Conservation (phyloP, 2,113 vertebrate species). For the Oreochromis niloticus region DNA sequence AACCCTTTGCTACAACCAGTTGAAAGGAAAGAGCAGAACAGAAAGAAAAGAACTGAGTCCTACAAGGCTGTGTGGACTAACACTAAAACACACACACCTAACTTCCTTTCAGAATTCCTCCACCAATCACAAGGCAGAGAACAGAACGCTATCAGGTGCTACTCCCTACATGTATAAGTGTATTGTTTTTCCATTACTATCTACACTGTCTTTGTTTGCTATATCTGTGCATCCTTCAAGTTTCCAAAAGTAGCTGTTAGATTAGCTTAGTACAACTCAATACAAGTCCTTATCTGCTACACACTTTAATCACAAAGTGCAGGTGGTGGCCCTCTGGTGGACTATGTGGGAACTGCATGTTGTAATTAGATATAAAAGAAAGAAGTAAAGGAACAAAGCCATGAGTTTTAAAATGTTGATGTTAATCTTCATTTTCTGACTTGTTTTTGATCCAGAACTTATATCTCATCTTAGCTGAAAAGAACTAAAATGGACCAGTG, state of each 20-base stretch:
- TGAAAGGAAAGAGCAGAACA: too few species aligned
- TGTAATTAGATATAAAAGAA: background rate
- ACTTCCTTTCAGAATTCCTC: background rate
- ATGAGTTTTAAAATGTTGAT: background rate
- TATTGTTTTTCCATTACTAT: background rate
- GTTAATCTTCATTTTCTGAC: background rate
- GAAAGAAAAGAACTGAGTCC: too few species aligned
- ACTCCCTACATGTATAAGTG: background rate
- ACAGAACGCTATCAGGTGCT: background rate
- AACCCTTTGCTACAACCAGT: too few species aligned
- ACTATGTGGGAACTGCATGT: background rate
- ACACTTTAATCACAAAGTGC: background rate
- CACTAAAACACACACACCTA: background rate
- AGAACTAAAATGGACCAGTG: background rate
- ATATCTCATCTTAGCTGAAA: background rate
- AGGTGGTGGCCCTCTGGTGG: background rate
- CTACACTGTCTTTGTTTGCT: background rate
- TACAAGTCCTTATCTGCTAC: background rate
- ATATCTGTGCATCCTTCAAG: background rate
- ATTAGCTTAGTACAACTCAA: background rate
- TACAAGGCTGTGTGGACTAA: too few species aligned
- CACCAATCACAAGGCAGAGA: background rate
- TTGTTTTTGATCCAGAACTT: background rate
- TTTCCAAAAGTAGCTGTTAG: background rate
- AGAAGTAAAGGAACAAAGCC: background rate